These are phyloP conservation scores for Rhynchotus rufescens DNA, from an alignment of 2,797 vertebrate genomes.

Conservation along the genomic window DNA sequence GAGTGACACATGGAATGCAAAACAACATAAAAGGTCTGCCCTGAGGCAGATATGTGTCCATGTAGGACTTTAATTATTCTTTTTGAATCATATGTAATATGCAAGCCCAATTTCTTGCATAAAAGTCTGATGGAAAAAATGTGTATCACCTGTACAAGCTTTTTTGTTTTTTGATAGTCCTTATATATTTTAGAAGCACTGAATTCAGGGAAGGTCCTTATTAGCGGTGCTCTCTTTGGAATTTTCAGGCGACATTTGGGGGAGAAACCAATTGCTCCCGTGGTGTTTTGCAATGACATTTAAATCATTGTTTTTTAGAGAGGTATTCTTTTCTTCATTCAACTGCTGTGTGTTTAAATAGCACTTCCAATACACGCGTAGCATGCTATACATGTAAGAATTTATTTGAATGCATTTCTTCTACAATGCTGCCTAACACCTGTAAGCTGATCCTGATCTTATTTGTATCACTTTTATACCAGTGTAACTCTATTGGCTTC, in stretches of 20 bases:
- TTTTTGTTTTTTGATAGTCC: constrained; percentile 22
- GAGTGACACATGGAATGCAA: constrained; percentile 79
- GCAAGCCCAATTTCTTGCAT: constrained; percentile 63
- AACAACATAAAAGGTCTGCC: constrained; percentile 82
- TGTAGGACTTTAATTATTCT: constrained; percentile 82
- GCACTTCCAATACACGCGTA: not conserved
- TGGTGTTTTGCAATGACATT: constrained; percentile 25
- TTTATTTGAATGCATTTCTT: not conserved
- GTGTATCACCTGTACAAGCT: constrained; percentile 65
- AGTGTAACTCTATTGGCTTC: not conserved
- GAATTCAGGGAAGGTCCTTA: constrained; percentile 48
- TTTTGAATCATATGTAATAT: constrained; percentile 77
- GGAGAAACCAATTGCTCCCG: constrained; percentile 40
- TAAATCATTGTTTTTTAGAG: constrained; percentile 2
- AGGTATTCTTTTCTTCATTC: constrained; percentile 38
- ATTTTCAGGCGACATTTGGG: constrained; percentile 38
- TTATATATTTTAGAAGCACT: constrained; percentile 58
- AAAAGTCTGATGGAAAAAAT: constrained; percentile 61
- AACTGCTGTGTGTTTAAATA: not conserved
- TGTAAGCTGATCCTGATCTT: constrained; percentile 33
- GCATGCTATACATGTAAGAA: not conserved
- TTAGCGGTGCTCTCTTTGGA: constrained; percentile 46
- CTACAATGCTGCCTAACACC: not conserved
- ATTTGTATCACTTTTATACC: not conserved
- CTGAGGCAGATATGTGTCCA: constrained; percentile 77